phyloP scores from a whole-genome alignment of 2,888 invertebrate genomes.

The Orthosia gracilis region DNA sequence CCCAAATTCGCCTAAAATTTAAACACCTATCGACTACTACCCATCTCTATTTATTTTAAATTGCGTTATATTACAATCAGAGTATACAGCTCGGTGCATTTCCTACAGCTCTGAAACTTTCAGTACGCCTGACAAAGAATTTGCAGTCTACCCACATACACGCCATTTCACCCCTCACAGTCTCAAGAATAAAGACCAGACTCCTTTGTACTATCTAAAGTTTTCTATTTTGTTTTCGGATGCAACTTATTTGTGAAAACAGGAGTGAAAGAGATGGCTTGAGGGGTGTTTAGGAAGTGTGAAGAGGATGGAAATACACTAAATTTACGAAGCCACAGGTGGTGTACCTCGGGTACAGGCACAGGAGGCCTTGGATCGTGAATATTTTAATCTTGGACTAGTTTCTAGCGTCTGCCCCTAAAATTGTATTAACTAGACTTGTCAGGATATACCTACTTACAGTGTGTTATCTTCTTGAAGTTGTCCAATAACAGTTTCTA shows the following conservation, averaged over 20 bases:
- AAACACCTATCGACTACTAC: constrained; percentile 51
- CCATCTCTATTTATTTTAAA: constrained; percentile 87
- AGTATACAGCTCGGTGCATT: constrained; percentile 85
- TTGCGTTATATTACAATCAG: constrained; percentile 89
- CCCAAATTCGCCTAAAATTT: not conserved
- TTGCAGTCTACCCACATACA: constrained; percentile 67
- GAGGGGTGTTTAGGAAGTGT: constrained; percentile 66
- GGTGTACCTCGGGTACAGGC: constrained; percentile 88
- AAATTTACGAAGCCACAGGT: constrained; percentile 91
- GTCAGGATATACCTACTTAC: too few relatives aligned
- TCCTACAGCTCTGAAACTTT: constrained; percentile 86
- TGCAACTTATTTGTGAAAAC: constrained; percentile 91
- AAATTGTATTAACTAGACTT: not conserved
- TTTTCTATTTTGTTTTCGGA: constrained; percentile 91
- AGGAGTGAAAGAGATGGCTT: constrained; percentile 80
- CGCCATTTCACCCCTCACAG: constrained; percentile 70
- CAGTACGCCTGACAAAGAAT: constrained; percentile 83
- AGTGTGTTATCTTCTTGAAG: too few relatives aligned
- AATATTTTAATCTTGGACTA: constrained; percentile 47
- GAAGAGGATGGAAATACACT: constrained; percentile 83
- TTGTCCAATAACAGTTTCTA: not conserved
- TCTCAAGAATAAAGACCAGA: constrained; percentile 64
- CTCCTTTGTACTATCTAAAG: constrained; percentile 70
- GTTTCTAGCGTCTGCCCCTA: not conserved
- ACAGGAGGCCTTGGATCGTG: constrained; percentile 71